Evolutionary conservation across 2,888 invertebrate species (phyloP), one percentile per base, ranked within the genome.

Genomic region (Eutolmus rufibarbis): DNA sequence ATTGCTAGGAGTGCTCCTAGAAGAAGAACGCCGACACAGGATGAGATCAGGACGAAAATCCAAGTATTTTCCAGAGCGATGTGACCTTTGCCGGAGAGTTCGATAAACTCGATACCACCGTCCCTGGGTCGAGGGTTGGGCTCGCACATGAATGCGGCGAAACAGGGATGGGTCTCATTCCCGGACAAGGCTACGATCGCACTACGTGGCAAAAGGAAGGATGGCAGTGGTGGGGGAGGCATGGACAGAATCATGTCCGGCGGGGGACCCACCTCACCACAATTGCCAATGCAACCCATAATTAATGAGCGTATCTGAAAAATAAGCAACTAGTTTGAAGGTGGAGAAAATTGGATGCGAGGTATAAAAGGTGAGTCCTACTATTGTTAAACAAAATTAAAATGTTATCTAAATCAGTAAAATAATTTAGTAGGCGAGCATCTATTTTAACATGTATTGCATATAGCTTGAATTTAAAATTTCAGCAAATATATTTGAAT

Each of bases 201-300:
- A 76, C 91, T 91, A 78, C 91, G 91, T 3, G 93, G 91, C 74
- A 93, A 90, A 86, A 97, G 93, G 92, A 97, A 97, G 0, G 95
- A 94, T 3, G 97, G 97, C 89, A 96, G 93, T 0, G 97, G 97
- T 0, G 97, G 97, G 74, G 97, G 97, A 8, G 97, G 97, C 94
- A 97, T 95, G 90, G 95, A 95, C 86, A 97, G 93, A 89, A 97
- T 97, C 88, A 94, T 95, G 92, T 97, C 96, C 0, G 97, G 97
- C 0, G 97, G 97, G 78, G 92, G 92, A 14, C 91, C 92, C 57
- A 91, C 90, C 87, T 91, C 91, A 74, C 91, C 91, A 88, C 92
- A 92, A 87, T 92, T 91, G 85, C 92, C 92, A 88, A 92, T 89
- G 87, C 92, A 92, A 86, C 91, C 91, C 87, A 87, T 87, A 12